Conservation (phyloP, 2,888 invertebrate genomes). For the Scaptomyza caliginosa region DNA sequence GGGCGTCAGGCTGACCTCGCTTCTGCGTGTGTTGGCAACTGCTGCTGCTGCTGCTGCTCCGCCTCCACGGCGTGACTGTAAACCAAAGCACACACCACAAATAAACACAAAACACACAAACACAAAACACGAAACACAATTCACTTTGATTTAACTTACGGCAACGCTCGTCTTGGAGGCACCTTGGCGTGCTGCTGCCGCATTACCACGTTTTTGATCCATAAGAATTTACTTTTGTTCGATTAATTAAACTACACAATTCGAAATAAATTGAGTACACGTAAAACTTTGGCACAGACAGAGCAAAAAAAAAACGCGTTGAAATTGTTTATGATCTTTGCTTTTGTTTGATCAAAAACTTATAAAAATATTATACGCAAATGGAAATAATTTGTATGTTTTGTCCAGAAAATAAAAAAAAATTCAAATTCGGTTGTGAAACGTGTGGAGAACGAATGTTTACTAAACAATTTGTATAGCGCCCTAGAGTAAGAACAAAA, state of each 20-base stretch:
- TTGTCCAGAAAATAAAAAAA: slow-evolving; percentile 25
- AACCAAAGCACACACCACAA: slow-evolving; percentile 16
- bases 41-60: too few species aligned
- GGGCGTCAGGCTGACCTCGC: slow-evolving; percentile 80
- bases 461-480: slow-evolving; percentile 35
- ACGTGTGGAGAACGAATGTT: slow-evolving; percentile 45
- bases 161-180: slow-evolving; percentile 60
- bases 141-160: slow-evolving; percentile 52
- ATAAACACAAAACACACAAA: slow-evolving; percentile 8
- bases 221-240: slow-evolving; percentile 34
- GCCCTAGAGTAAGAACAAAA: not conserved
- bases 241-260: slow-evolving; percentile 20
- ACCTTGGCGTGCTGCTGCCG: slow-evolving; percentile 53
- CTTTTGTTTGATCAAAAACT: not conserved
- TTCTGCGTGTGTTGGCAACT: slow-evolving; percentile 56
- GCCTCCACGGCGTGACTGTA: slow-evolving; percentile 57
- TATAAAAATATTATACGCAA: slow-evolving; percentile 20
- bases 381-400: slow-evolving; percentile 33
- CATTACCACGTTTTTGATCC: slow-evolving; percentile 61
- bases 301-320: slow-evolving; percentile 27
- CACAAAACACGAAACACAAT: not conserved
- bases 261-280: slow-evolving; percentile 40
- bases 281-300: slow-evolving; percentile 45
- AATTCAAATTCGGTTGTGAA: slow-evolving; percentile 40
- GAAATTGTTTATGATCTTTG: slow-evolving; percentile 13